Base-by-base conservation (phyloP, 2,113 vertebrate species). In the Catharus minimus region DNA sequence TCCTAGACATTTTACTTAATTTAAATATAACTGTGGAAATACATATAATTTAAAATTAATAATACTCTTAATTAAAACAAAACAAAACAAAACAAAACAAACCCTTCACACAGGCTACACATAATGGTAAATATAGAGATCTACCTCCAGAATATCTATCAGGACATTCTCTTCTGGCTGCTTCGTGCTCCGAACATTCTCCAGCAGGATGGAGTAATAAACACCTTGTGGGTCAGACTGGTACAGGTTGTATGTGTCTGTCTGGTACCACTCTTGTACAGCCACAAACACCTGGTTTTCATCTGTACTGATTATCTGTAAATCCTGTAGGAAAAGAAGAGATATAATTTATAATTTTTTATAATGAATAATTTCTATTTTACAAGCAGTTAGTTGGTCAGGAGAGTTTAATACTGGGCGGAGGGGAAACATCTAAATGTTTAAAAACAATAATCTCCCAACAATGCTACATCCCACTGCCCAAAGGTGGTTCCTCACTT, bases 251-350 rank as follows among this genome's bases (percentile, higher is more conserved):
- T 99, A 99, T 0, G 99, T 99, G 96, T 99, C 99, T 1, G 96
- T 97, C 96, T 99, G 99, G 97, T 99, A 97, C 99, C 99, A 99
- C 95, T 99, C 99, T 96, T 99, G 99, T 41, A 99, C 97, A 11
- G 99, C 99, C 77, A 99, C 98, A 83, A 99, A 98, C 64, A 99
- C 99, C 90, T 99, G 99, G 95, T 96, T 98, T 96, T 99, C 99
- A 24, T 99, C 98, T 2, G 99, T 99, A 84, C 99, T 99, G 96
- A 99, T 98, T 76, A 99, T 98, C 96, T 99, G 99, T 82, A 99
- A 97, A 76, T 99, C 99, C 99, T 99, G 93, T 6, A 82, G 20
- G n/a, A 80, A 92, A 85, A 80, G 0, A 60, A 83, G 39, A 64
- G 24, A 44, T 2, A 56, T 36, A 67, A 62, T 53, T 1, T 73